phyloP scores from a whole-genome alignment of 2,113 vertebrate genomes.

The Podarcis cretensis region DNA sequence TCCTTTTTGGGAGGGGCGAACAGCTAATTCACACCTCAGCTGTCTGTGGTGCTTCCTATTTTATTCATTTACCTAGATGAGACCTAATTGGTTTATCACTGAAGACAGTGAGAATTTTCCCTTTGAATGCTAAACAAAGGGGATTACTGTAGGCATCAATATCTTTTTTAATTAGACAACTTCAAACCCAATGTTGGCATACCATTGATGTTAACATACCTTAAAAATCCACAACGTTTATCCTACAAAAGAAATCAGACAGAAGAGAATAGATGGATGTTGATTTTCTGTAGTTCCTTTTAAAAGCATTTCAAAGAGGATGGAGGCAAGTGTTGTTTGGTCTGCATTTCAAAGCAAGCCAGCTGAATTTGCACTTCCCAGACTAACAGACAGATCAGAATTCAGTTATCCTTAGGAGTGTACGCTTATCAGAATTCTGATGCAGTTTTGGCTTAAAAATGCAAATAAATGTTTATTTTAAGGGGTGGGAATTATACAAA shows the following conservation, averaged over 20 bases:
- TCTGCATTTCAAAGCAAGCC: not conserved
- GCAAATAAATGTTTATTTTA: too few relatives aligned
- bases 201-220: not conserved
- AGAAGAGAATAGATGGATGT: not conserved
- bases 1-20: not conserved
- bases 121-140: constrained; percentile 25
- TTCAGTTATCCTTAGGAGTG: not conserved
- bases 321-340: not conserved
- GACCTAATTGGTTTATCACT: constrained; percentile 1
- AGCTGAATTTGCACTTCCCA: not conserved
- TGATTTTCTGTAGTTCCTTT: not conserved
- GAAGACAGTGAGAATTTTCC: not conserved
- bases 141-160: constrained; percentile 15
- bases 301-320: not conserved
- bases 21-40: not conserved
- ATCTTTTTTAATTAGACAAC: constrained; percentile 4
- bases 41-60: not conserved
- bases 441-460: too few relatives aligned
- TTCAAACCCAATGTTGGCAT: constrained; percentile 4
- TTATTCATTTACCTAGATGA: constrained; percentile 1
- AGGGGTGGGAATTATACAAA: too few relatives aligned
- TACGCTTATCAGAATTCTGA: too few relatives aligned
- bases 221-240: not conserved
- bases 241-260: not conserved
- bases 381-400: not conserved